Conservation (phyloP, 2,797 vertebrate genomes). For the Anguilla obscura region DNA sequence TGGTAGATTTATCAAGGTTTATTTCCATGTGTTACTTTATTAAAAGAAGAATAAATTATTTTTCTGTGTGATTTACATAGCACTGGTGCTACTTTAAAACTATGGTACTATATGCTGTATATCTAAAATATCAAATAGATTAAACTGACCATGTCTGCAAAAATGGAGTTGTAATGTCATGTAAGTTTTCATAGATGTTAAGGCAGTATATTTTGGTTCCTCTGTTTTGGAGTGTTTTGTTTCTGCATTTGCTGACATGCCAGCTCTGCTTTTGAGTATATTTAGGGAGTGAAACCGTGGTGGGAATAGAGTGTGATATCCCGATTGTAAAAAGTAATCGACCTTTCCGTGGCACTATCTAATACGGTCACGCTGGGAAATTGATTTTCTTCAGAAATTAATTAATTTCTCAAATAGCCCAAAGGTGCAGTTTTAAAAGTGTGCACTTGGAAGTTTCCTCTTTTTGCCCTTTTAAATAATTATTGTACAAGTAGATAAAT, state of each 20-base stretch:
- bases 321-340: constrained; percentile 75
- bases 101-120: not conserved
- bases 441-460: constrained; percentile 85
- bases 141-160: constrained; percentile 51
- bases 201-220: not conserved
- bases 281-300: not conserved
- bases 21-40: not conserved
- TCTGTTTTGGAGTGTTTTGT: not conserved
- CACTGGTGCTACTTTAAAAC: not conserved
- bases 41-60: not conserved
- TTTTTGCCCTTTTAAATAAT: constrained; percentile 74
- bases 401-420: constrained; percentile 99
- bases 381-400: constrained; percentile 99
- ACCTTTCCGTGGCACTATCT: constrained; percentile 83
- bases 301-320: constrained; percentile 65
- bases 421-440: constrained; percentile 99
- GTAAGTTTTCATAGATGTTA: not conserved
- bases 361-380: constrained; percentile 98
- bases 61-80: not conserved
- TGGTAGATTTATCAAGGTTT: not conserved
- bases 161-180: constrained; percentile 37
- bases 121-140: constrained; percentile 35
- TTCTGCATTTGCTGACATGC: constrained; percentile 1
- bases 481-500: constrained; percentile 98
- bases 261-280: constrained; percentile 23